phyloP scores from a whole-genome alignment of 2,888 invertebrate species.

The Brachynemurus nebulosus region DNA sequence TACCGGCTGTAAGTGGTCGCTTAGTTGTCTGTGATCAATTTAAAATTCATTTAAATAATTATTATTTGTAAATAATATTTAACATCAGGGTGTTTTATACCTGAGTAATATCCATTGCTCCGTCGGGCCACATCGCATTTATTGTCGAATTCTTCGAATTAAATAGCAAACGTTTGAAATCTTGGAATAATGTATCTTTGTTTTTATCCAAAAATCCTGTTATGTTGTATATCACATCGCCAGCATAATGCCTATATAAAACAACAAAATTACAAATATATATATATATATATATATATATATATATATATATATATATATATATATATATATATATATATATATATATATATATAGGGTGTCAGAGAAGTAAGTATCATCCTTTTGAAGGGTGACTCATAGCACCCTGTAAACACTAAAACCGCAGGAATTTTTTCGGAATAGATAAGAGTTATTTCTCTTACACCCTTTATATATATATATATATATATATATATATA shows the following conservation, averaged over 20 bases:
- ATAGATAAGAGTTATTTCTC: too few species aligned
- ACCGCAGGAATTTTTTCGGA: too few species aligned
- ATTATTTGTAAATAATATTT: conserved; percentile 3
- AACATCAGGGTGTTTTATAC: conserved; percentile 32
- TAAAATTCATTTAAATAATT: not conserved
- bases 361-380: too few species aligned
- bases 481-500: conserved; percentile 1
- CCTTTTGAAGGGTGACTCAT: too few species aligned
- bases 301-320: conserved; percentile 5
- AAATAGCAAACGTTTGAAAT: conserved; percentile 85
- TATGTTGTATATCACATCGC: conserved; percentile 85
- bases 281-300: not conserved
- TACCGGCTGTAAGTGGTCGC: conserved; percentile 86
- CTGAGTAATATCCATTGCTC: conserved; percentile 75
- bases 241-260: conserved; percentile 75
- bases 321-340: conserved; percentile 1
- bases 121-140: conserved; percentile 92
- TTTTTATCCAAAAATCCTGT: conserved; percentile 94
- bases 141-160: conserved; percentile 67
- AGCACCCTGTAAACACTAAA: too few species aligned
- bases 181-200: conserved; percentile 91
- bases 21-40: conserved; percentile 64
- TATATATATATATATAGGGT: not conserved
- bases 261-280: conserved; percentile 14
- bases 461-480: too few species aligned